Evolutionary conservation across 2,888 invertebrate genomes (phyloP).

Genomic region (Eristalis intricaria): DNA sequence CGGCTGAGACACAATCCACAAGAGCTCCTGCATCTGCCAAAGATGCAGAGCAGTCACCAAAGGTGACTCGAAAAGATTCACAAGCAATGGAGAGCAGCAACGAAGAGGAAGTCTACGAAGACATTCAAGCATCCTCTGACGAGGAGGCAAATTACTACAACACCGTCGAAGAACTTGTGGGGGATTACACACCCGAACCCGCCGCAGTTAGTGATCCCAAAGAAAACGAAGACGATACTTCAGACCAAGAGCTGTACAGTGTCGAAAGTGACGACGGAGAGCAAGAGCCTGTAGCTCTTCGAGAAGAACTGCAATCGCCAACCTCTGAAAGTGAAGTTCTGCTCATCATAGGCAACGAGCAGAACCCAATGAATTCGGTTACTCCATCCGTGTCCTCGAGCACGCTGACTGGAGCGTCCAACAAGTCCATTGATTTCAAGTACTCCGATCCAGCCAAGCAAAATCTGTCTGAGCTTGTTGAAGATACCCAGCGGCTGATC

Average conservation of each 20-base stretch:
- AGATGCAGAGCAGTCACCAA: background rate
- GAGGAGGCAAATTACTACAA: constrained; percentile 71
- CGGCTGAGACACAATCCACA: background rate
- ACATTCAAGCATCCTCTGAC: constrained; percentile 74
- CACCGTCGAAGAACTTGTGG: constrained; percentile 37
- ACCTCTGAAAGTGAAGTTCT: constrained; percentile 74
- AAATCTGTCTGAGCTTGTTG: constrained; percentile 83
- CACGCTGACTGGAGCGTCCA: constrained; percentile 75
- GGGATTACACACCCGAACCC: background rate
- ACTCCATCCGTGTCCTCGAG: constrained; percentile 9
- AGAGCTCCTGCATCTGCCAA: background rate
- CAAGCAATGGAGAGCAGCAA: constrained; percentile 13
- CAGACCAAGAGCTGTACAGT: constrained; percentile 76
- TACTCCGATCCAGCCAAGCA: constrained; percentile 79
- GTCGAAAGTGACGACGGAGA: constrained; percentile 75
- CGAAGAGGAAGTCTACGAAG: constrained; percentile 76
- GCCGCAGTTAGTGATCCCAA: background rate
- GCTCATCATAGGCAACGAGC: constrained; percentile 66
- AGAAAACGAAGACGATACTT: constrained; percentile 72
- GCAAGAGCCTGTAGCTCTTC: background rate
- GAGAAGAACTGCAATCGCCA: constrained; percentile 73
- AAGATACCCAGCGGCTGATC: constrained; percentile 84
- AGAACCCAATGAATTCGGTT: constrained; percentile 10
- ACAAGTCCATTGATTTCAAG: constrained; percentile 76
- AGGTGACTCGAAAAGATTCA: background rate